Evolutionary conservation across 53 echinoderm and acorn worm species (phyloP), one percentile per base, ranked within the genome.

Genomic region (Glandiceps talaboti): DNA sequence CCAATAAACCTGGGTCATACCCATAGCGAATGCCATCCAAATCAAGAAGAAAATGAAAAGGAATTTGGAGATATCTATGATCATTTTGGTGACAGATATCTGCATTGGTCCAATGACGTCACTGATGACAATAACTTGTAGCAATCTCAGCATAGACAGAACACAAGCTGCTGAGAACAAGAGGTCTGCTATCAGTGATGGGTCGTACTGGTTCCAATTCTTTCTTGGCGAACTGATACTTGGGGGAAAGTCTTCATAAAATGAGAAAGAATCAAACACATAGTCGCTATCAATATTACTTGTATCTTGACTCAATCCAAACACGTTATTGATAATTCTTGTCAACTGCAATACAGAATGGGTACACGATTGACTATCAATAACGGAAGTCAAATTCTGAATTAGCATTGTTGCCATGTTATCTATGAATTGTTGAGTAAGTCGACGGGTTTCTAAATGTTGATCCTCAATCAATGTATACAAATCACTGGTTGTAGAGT

Each of bases 11-110:
- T 93, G 91, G 76, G 92, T 97, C 32, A 97, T 78, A 28, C 97
- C 97, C 1, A 97, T 85, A 1, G 93, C 91, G 75, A 97, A 97
- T 74, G 97, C 97, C n/a, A 93, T 89, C 97, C 97, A 97, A 28
- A 97, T 91, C 31, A 97, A 89, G 30, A 89, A 89, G 81, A 97
- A 97, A 30, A 97, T 92, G 33, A 93, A 86, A 32, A 97, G 88
- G 80, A 97, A 97, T 84, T 93, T 93, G 14, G 80, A 78, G 32
- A 97, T 97, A 32, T 97, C 97, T 29, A 91, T 85, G 14, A 97
- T 75, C 97, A 97, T 97, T 1, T 92, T 92, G 10, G 92, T 92
- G 1, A 97, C 82, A 0, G 97, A 97, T 73, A 97, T 97, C 80
- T 97, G 97, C 14, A 97, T 80, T 6, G 97, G 97, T 0, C 97